These are phyloP conservation scores for Poeciliopsis occidentalis DNA, from an alignment of 2,113 vertebrate species.

Conservation along the genomic window DNA sequence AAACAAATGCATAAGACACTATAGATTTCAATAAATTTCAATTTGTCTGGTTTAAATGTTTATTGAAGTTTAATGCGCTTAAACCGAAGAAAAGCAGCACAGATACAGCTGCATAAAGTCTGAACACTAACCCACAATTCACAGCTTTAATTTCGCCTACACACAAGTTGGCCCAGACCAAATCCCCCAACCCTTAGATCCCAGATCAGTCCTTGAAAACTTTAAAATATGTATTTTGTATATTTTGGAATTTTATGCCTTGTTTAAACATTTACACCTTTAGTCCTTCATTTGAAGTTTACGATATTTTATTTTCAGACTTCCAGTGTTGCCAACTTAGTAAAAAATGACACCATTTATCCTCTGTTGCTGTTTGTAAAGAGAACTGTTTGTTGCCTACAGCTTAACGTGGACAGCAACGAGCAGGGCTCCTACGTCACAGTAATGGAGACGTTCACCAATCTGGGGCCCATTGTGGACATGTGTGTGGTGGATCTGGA, in stretches of 20 bases:
- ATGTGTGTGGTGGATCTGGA: constrained; percentile 99
- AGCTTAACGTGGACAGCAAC: constrained; percentile 98
- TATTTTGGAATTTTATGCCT: background rate
- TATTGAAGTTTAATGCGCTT: too few relatives aligned
- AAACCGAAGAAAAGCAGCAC: too few relatives aligned
- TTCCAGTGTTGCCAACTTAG: background rate
- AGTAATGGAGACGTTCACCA: constrained; percentile 99
- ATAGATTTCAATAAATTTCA: background rate
- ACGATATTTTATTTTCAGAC: background rate
- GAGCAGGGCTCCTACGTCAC: constrained; percentile 97
- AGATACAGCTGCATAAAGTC: too few relatives aligned
- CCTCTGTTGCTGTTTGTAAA: background rate
- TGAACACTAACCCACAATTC: too few relatives aligned
- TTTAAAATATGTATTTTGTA: too few relatives aligned
- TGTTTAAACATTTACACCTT: background rate
- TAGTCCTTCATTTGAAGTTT: background rate
- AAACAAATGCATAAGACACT: background rate
- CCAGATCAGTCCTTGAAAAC: too few relatives aligned
- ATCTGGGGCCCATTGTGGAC: constrained; percentile 96
- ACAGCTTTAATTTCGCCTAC: too few relatives aligned
- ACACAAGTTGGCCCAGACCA: too few relatives aligned
- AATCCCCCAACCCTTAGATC: too few relatives aligned
- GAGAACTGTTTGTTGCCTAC: constrained; percentile 12
- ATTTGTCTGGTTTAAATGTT: too few relatives aligned
- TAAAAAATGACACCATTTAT: background rate